phyloP scores from a whole-genome alignment of 2,797 vertebrate genomes.

The Alca torda region DNA sequence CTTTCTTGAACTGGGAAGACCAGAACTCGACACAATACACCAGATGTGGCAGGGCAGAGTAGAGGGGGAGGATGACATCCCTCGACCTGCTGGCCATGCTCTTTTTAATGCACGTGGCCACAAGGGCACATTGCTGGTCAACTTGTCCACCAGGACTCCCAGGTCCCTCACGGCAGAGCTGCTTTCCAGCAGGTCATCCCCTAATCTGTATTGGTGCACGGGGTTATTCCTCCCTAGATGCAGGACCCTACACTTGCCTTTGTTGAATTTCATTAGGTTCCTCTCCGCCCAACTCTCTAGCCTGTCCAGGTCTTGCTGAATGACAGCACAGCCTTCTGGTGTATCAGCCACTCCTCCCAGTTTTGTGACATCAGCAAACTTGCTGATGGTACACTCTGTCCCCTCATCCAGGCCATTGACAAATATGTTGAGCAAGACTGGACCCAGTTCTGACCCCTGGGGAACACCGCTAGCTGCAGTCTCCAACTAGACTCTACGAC shows the following conservation, averaged over 20 bases:
- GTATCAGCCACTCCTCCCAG: too few relatives aligned
- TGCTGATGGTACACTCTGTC: too few relatives aligned
- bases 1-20: background rate
- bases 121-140: background rate
- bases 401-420: too few relatives aligned
- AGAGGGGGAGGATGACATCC: background rate
- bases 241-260: background rate
- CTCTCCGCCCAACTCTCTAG: too few relatives aligned
- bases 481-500: too few relatives aligned
- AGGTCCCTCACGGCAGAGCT: background rate
- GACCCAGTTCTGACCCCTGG: too few relatives aligned
- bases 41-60: background rate
- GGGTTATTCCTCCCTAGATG: background rate
- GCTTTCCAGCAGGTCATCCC: too few relatives aligned
- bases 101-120: background rate
- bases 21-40: background rate
- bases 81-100: background rate
- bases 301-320: too few relatives aligned
- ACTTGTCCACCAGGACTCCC: background rate
- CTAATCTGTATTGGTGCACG: background rate
- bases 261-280: background rate
- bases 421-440: too few relatives aligned
- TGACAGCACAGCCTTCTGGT: too few relatives aligned
- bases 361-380: too few relatives aligned
- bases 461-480: too few relatives aligned